These are phyloP conservation scores for Leptatherina wallacei DNA, from an alignment of 2,797 vertebrate genomes.

Conservation along the genomic window DNA sequence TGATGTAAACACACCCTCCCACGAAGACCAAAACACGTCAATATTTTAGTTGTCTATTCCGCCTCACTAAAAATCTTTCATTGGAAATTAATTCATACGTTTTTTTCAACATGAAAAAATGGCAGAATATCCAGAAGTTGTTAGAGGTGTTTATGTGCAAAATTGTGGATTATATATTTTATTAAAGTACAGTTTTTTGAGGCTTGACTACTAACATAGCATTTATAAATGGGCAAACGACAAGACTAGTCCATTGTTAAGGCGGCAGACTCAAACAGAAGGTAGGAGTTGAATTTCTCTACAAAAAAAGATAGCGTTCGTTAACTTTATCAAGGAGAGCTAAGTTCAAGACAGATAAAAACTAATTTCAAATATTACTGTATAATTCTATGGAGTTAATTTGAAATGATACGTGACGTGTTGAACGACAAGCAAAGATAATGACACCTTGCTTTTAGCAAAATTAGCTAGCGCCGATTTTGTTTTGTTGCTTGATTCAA, in stretches of 20 bases:
- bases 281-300: neutral
- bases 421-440: neutral
- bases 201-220: fast-evolving
- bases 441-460: neutral
- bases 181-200: fast-evolving
- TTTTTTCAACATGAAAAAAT: neutral
- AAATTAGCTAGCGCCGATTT: neutral
- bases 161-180: neutral
- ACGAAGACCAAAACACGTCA: conserved; percentile 58
- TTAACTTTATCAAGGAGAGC: neutral
- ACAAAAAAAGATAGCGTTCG: neutral
- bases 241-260: conserved; percentile 19
- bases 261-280: conserved; percentile 70
- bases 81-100: neutral
- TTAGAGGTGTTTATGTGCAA: neutral
- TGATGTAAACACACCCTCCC: conserved; percentile 72
- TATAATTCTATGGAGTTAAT: conserved; percentile 10
- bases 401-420: fast-evolving
- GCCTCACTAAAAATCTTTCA: conserved; percentile 43
- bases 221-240: conserved; percentile 46
- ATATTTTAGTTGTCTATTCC: conserved; percentile 44
- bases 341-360: neutral
- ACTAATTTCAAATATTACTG: neutral
- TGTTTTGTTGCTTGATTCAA: neutral
- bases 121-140: neutral